Conservation (phyloP, 1,140 invertebrate genomes). For the Drosophila insularis region DNA sequence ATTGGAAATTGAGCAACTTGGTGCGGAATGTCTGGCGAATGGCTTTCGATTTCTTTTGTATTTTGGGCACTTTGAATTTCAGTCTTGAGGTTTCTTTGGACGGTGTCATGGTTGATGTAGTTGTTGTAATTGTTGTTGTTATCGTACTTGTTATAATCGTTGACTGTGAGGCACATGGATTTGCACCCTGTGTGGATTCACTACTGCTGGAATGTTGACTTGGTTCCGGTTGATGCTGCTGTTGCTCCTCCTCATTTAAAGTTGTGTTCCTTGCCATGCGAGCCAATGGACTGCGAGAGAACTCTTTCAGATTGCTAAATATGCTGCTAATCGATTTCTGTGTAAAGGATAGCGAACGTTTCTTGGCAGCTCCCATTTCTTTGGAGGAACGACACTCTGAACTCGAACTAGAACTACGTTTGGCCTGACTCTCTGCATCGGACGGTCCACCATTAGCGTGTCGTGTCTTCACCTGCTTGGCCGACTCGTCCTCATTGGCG, state of each 20-base stretch:
- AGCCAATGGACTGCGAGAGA: constrained; percentile 68
- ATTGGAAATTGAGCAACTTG: constrained; percentile 73
- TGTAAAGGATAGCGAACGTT: constrained; percentile 74
- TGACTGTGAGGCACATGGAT: constrained; percentile 47
- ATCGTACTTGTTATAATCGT: constrained; percentile 60
- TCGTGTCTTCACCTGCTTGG: constrained; percentile 20
- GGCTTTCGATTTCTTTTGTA: constrained; percentile 80
- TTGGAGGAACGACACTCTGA: constrained; percentile 64
- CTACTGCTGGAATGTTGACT: constrained; percentile 35
- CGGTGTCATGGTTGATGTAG: constrained; percentile 57
- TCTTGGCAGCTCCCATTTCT: constrained; percentile 52
- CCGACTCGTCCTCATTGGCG: constrained; percentile 8
- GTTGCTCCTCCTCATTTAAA: constrained; percentile 37
- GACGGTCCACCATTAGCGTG: neutral
- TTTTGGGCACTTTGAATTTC: constrained; percentile 81
- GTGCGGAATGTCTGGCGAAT: constrained; percentile 79
- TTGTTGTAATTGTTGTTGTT: constrained; percentile 49
- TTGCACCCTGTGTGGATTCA: constrained; percentile 26
- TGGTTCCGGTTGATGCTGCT: neutral
- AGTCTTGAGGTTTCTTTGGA: constrained; percentile 78
- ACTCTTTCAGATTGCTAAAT: constrained; percentile 76
- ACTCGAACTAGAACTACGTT: constrained; percentile 69
- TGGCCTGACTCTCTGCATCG: constrained; percentile 51
- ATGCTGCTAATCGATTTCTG: constrained; percentile 78
- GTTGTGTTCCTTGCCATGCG: constrained; percentile 50